Percentiles rank a stretch among this genome's conserved stretches.
Evolutionary conservation across 2,113 vertebrate species (phyloP).

Genomic region (Eurypyga helias): DNA sequence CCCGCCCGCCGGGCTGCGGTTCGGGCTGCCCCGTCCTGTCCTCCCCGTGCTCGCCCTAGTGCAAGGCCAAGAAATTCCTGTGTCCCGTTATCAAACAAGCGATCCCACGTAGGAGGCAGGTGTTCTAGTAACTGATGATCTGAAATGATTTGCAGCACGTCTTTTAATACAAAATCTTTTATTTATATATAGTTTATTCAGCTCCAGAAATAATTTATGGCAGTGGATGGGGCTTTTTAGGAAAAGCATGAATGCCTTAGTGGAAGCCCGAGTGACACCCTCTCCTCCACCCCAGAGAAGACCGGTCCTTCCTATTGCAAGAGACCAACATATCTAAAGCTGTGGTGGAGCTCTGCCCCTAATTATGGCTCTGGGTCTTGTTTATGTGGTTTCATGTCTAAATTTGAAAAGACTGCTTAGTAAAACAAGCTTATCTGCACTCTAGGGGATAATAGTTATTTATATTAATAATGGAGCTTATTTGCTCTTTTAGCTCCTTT

Average conservation of each 20-base stretch:
- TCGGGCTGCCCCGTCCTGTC: accelerated
- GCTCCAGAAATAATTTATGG: not conserved
- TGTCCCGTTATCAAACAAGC: accelerated
- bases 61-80: not conserved
- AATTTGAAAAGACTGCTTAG: conserved; percentile 14
- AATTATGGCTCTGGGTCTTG: not conserved
- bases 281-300: not conserved
- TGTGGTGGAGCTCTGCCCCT: not conserved
- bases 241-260: not conserved
- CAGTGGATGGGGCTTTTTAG: not conserved
- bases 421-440: conserved; percentile 50
- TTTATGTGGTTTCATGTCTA: not conserved
- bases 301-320: not conserved
- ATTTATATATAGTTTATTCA: not conserved
- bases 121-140: not conserved
- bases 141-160: not conserved
- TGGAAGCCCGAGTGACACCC: not conserved
- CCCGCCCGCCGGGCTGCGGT: accelerated
- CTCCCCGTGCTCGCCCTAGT: accelerated
- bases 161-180: not conserved
- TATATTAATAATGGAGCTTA: conserved; percentile 24
- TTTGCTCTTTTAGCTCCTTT: conserved; percentile 23
- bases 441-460: conserved; percentile 12
- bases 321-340: not conserved
- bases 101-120: accelerated